Conservation (phyloP, 2,797 vertebrate genomes). For the Notamacropus eugenii region DNA sequence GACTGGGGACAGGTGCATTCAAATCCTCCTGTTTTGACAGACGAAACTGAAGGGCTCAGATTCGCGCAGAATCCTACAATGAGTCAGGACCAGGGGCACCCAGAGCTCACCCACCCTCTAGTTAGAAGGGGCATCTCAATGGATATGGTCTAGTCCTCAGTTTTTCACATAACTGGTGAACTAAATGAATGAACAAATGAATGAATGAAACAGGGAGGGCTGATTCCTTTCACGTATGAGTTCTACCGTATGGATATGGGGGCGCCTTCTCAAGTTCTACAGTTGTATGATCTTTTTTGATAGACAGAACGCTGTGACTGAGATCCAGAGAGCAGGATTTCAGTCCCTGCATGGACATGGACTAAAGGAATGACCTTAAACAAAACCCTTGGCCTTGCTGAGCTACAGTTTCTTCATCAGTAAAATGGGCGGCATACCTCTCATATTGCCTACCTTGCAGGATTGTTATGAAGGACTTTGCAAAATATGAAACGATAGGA, state of each 20-base stretch:
- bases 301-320: not conserved
- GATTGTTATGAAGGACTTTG: not conserved
- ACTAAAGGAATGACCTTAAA: not conserved
- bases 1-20: constrained; percentile 75
- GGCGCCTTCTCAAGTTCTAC: not conserved
- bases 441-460: not conserved
- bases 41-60: constrained; percentile 73
- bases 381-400: not conserved
- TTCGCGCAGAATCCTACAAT: constrained; percentile 54
- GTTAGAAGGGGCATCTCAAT: not conserved
- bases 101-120: constrained; percentile 19
- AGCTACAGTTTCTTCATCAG: constrained; percentile 10
- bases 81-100: constrained; percentile 60
- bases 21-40: constrained; percentile 72
- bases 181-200: not conserved
- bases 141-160: not conserved
- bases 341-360: not conserved
- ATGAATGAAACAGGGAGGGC: not conserved
- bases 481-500: not conserved
- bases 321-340: not conserved
- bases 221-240: not conserved
- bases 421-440: not conserved
- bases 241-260: not conserved
- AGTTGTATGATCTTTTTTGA: not conserved
- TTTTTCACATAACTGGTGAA: not conserved